Base-by-base conservation (phyloP, 2,888 invertebrate genomes). In the Physocephala rufipes region DNA sequence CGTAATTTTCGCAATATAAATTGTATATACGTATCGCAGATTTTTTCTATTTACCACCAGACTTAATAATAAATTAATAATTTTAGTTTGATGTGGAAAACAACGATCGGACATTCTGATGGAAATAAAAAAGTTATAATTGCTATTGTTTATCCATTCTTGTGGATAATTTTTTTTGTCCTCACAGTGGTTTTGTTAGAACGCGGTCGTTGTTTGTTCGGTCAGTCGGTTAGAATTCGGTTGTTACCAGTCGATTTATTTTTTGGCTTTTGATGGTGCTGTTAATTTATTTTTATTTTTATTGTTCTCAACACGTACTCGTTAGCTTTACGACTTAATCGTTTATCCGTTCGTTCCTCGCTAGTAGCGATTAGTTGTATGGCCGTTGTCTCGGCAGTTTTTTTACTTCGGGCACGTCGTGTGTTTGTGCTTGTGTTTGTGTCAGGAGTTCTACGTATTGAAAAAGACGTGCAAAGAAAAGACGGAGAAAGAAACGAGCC, bases 141-240 rank as follows among this genome's bases (percentile, higher is more conserved):
- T 81, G 82, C 82, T 82, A 81, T 82, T 81, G 81, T 81, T 81
- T 81, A 81, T 81, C 68, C 70, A 66, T 75, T 82, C 82, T 82
- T 82, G 79, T 82, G 77, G 79, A 79, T 77, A 74, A 71, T 71
- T 74, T 78, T 82, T 79, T 82, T 81, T 81, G 80, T 79, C 76
- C 77, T 75, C 77, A 67, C 63, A 64, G 69, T 74, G 62, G 68
- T 36, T 73, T 68, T 70, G 70, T 69, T 71, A 69, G 71, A 73
- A 67, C 62, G 73, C 65, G 69, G 67, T 72, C 74, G 74, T 70
- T 72, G 70, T 72, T 74, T 67, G 70, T 69, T 71, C 74, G 73
- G 73, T 74, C 58, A 58, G 71, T 74, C 74, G 71, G 74, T 73
- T 73, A 73, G 71, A 71, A 71, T 73, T 74, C 67, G 74, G 74